Evolutionary conservation across 2,888 invertebrate species (phyloP).

Genomic region (Lasioglossum pauxillum): DNA sequence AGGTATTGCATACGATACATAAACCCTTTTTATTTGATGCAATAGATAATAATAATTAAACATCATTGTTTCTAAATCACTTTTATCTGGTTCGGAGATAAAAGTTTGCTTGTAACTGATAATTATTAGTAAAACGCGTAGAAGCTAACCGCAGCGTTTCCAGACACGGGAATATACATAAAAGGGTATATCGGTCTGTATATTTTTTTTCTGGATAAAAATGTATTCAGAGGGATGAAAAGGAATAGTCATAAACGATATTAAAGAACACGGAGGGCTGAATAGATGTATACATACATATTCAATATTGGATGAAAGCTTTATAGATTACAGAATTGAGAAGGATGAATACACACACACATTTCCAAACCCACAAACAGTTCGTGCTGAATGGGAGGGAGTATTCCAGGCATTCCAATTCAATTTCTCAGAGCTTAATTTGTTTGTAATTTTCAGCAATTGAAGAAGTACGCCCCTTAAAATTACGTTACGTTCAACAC

Average conservation of each 20-base stretch:
- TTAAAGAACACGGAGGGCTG: conserved; percentile 28
- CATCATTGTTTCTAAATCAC: neutral
- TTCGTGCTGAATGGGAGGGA: conserved; percentile 12
- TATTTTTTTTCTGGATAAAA: neutral
- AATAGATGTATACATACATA: conserved; percentile 21
- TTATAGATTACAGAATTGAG: conserved; percentile 36
- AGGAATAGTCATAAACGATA: conserved; percentile 14
- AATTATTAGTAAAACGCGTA: neutral
- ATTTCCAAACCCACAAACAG: conserved; percentile 12
- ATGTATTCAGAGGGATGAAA: conserved; percentile 14
- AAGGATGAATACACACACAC: conserved; percentile 21
- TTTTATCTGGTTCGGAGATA: neutral
- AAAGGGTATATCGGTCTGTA: neutral
- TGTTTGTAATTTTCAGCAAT: neutral
- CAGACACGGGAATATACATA: neutral
- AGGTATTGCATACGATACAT: too few relatives aligned
- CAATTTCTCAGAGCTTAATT: conserved; percentile 14
- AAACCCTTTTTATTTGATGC: too few relatives aligned
- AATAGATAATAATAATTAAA: too few relatives aligned
- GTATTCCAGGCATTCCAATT: conserved; percentile 21
- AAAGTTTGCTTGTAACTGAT: neutral
- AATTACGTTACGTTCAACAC: neutral
- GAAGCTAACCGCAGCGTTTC: neutral
- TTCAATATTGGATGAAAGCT: conserved; percentile 49
- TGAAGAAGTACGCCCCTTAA: neutral